These are phyloP conservation scores for Echinometra lucunter DNA, from an alignment of 53 echinoderm and acorn worm genomes.

Conservation along the genomic window DNA sequence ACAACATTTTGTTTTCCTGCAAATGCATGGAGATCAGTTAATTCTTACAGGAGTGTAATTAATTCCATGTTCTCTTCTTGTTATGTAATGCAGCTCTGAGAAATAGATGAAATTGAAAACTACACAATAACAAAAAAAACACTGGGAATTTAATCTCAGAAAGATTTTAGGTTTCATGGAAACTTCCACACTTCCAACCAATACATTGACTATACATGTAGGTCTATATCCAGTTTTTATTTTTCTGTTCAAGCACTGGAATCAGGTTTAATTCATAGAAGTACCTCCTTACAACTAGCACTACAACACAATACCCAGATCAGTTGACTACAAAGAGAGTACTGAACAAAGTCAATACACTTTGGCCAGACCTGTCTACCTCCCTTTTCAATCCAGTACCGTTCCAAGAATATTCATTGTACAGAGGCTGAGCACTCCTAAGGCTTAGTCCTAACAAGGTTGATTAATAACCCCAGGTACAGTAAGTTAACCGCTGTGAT, in stretches of 20 bases:
- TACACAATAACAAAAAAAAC: too few relatives aligned
- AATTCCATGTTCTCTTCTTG: too few relatives aligned
- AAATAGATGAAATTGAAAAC: too few relatives aligned
- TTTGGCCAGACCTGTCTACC: background rate
- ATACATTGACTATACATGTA: too few relatives aligned
- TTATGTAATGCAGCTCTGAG: too few relatives aligned
- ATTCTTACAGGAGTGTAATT: too few relatives aligned
- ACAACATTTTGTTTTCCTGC: too few relatives aligned
- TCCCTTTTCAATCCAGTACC: background rate
- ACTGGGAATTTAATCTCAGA: background rate
- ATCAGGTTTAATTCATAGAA: background rate
- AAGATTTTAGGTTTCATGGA: background rate
- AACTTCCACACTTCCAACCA: background rate
- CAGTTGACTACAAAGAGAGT: background rate
- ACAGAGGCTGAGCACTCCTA: background rate
- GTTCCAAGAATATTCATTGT: background rate
- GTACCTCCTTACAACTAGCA: background rate
- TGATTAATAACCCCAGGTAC: background rate
- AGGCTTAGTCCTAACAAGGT: background rate
- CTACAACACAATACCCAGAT: background rate
- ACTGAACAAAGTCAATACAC: constrained; percentile 24
- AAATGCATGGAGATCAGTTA: too few relatives aligned
- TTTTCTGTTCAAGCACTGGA: background rate
- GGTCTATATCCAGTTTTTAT: too few relatives aligned
- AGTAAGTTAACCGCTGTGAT: background rate